These are phyloP conservation scores for Chloroceryle inda DNA, from an alignment of 2,797 vertebrate genomes.

Conservation along the genomic window DNA sequence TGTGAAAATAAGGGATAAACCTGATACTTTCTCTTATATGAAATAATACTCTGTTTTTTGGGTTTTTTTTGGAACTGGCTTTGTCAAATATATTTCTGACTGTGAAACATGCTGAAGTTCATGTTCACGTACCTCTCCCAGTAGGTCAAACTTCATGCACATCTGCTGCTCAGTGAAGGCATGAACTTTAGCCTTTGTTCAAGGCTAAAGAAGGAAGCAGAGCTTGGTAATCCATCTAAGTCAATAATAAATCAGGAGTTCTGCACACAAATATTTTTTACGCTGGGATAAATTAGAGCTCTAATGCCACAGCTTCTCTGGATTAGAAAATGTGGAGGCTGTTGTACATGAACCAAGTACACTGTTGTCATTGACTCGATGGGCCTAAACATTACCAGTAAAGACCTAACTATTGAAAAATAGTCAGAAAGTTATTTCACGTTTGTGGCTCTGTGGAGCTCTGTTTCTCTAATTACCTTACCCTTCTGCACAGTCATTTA, in stretches of 20 bases:
- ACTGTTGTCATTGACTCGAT: neutral
- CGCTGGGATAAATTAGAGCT: neutral
- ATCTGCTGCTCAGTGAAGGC: conserved; percentile 56
- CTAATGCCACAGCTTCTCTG: neutral
- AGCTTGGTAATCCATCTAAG: conserved; percentile 62
- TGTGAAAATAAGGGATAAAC: neutral
- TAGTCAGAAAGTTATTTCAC: neutral
- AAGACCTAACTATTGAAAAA: neutral
- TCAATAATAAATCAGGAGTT: conserved; percentile 55
- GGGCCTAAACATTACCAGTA: neutral
- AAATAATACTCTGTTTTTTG: neutral
- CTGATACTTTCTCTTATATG: neutral
- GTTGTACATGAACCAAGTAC: neutral
- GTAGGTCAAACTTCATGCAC: conserved; percentile 58
- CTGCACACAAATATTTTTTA: conserved; percentile 19
- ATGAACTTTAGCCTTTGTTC: conserved; percentile 66
- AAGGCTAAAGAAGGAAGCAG: conserved; percentile 57
- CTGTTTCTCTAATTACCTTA: neutral
- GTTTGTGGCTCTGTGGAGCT: neutral
- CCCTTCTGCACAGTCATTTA: neutral
- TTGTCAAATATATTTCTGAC: neutral
- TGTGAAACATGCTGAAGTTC: neutral
- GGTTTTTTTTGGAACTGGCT: neutral
- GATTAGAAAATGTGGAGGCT: neutral
- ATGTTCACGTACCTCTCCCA: conserved; percentile 50